Base-by-base conservation (phyloP, 2,113 vertebrate genomes). In the Platichthys flesus region DNA sequence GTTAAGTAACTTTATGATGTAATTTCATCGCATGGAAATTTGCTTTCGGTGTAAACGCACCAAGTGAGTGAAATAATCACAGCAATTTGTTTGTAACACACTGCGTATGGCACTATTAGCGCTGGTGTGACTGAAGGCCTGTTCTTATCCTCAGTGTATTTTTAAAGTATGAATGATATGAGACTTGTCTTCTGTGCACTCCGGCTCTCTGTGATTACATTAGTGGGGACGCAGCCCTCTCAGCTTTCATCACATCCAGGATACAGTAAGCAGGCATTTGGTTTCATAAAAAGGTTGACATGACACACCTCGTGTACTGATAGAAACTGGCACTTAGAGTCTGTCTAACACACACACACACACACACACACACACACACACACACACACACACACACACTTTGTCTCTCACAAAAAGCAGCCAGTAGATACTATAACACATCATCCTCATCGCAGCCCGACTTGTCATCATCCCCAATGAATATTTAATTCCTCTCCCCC, bases 401-500 rank as follows among this genome's bases (percentile, higher is more conserved):
- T 24, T 21, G 55, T 42, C 47, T 42, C 63, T 66, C 68, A 77
- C 80, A 81, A 67, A 76, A 63, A 79, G 83, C 84, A 69, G 82
- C 45, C 64, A 86, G 80, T 82, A 82, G 87, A 90, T 89, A 79
- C 35, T 66, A 35, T 91, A 85, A 85, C 87, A 86, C 82, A 74
- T 74, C 75, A 35, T 28, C 69, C 73, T 63, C 66, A 42, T 75
- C 31, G 20, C 82, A 70, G 81, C 78, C 70, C 54, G 28, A 76
- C 80, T 80, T 78, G 71, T 84, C 83, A 85, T 88, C 71, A 67
- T 85, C 67, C 58, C 52, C 69, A 24, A 89, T 91, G 89, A 91
- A 93, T 93, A 93, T 92, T 93, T 87, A 85, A 85, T 91, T 76
- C 45, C 70, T 37, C 68, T 66, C 31, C 63, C 58, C 57, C 64